Base-by-base conservation (phyloP, 1,140 invertebrate species). In the Cepaea nemoralis region DNA sequence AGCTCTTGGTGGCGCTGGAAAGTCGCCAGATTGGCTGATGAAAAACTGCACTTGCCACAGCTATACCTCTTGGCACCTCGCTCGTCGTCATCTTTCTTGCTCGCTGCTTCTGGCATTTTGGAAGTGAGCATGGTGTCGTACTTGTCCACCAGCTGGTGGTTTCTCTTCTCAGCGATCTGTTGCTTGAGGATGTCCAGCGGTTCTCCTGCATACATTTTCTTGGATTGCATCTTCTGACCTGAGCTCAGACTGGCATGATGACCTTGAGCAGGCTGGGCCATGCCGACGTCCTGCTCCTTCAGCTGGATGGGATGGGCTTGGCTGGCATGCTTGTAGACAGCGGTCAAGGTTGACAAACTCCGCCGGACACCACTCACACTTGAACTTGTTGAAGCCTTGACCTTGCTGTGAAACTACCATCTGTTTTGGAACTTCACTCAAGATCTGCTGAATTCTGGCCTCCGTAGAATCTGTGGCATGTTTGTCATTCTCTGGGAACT, bases 21-120 rank as follows among this genome's bases (percentile, higher is more conserved):
- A 16, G 88, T 87, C 12, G 86, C 82, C 12, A 85, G 80, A 82
- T 86, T 89, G 48, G 87, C 84, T 63, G 87, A 87, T 16, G 87
- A 86, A 77, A 89, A 90, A 8, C 84, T 83, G 79, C 90, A 91
- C 70, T 90, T 90, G 40, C 85, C 87, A 73, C 90, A 91, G 40
- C 87, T 87, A 83, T 87, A 89, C 5, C 42, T 39, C 42, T 42
- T 69, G 12, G n/a, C 40, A n/a, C 42, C 77, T n/a, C n/a, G 14
- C 24, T 59, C 55, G 1, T 80, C 85, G 85, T 80, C 86, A 50
- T 6, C 83, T 77, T 42, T 85, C 81, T 40, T 87, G 87, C 27
- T 84, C 81, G n/a, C 83, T 2, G 63, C 14, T 16, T 74, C 35
- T 31, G 59, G 70, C 50, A 63, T 12, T 12, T n/a, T 59, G 22